Base-by-base conservation (phyloP, 2,888 invertebrate species). In the Blastobasis adustella region DNA sequence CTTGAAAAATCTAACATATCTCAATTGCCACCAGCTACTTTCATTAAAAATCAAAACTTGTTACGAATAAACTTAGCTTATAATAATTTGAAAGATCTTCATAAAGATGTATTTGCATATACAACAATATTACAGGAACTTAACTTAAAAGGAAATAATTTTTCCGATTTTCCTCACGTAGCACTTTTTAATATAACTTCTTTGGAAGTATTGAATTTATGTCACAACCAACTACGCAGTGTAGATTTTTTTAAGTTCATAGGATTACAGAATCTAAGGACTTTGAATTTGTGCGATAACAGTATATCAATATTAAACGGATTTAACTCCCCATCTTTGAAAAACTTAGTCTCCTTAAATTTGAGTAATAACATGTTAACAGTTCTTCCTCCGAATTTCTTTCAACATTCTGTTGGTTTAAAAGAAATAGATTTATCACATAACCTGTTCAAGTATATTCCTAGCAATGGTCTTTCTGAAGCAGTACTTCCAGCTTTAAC, bases 401-500 rank as follows among this genome's bases (percentile, higher is more conserved):
- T 96, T 59, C 91, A 93, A 60, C 91, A 93, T 70, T 93, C 95
- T 6, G 86, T 91, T 54, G 90, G 92, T 46, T 76, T 96, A 47
- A 91, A 93, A 56, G 92, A 93, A 60, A 91, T 96, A 52, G 95
- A 96, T 71, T 76, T 96, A 56, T 94, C 96, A 1, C 90, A 89
- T 55, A 96, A 96, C 83, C 90, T 93, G 50, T 94, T 96, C 62
- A 91, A 92, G 58, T 93, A 95, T 74, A 93, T 96, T 62, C 96
- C 96, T 1, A 92, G 91, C 50, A 91, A 92, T 8, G 93, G 94
- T 0, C 81, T 96, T 38, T 93, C 95, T 1, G 93, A 93, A 61
- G 91, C 92, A 46, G 93, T 94, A 49, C 83, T 95, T 45, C 93
- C 94, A 0, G 91, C 91, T 4, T 80, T 96, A 1, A 91, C 90